Evolutionary conservation across 2,888 invertebrate genomes (phyloP), one percentile per base, ranked within the genome.

Genomic region (Andrena praecox): DNA sequence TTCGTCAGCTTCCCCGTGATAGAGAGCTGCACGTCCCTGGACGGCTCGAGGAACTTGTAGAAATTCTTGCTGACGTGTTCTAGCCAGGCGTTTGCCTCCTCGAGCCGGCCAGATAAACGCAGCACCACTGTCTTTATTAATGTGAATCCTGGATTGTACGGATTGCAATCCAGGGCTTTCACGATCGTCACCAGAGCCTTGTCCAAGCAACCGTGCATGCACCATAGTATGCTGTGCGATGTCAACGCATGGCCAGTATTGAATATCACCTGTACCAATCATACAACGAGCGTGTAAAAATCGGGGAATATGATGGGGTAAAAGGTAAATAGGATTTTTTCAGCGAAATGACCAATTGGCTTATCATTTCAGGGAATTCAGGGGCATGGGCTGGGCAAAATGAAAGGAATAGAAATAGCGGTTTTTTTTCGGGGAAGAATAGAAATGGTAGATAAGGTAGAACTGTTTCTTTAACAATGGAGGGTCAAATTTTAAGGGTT

Each of bases 121-220:
- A 90, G 66, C 5, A 89, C 54, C 4, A 90, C 81, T 0, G 88
- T 81, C 63, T 89, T 90, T 2, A 90, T 54, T 5, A 90, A 66
- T 27, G 84, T 87, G 16, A 88, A 90, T n/a, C 89, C 89, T 24
- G 89, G 89, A 79, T 90, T 89, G 66, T 85, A 87, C 5, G 90
- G 90, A 77, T 90, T 87, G 33, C 89, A 90, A 50, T 89, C 87
- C 2, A 87, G 74, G 10, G 84, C 89, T 27, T 89, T 90, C 12
- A 89, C 87, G 6, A 87, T 84, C 7, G 85, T 84, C 50, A 86
- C 62, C 29, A 90, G 68, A 24, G 85, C 89, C 75, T 90, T 90
- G 24, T 90, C 90, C 77, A 89, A 87, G 52, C 88, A 90, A 56
- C 87, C 88, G 50, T 89, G 82, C 52, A 86, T 72, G 56, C 86